phyloP scores from a whole-genome alignment of 37 sponge, comb jelly and placozoan genomes.

The Petrosia ficiformis region DNA sequence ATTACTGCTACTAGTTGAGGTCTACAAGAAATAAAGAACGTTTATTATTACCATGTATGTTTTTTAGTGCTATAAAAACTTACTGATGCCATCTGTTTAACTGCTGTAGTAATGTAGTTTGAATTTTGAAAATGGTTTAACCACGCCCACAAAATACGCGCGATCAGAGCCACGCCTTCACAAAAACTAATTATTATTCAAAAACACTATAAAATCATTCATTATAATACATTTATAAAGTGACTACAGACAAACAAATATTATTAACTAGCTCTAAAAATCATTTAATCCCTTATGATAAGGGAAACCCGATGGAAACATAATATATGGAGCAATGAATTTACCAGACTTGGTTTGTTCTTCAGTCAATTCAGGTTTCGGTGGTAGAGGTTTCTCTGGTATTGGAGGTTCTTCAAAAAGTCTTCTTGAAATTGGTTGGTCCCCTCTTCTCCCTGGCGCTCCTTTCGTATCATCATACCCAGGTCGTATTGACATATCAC shows the following conservation, averaged over 20 bases:
- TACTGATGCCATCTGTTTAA: background rate
- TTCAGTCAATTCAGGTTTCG: background rate
- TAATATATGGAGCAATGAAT: background rate
- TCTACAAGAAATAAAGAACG: background rate
- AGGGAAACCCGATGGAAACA: background rate
- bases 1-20: conserved; percentile 43
- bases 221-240: no score
- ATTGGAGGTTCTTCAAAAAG: background rate
- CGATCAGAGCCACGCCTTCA: no score
- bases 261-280: background rate
- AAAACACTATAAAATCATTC: no score
- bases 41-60: no score
- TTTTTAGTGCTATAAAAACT: background rate
- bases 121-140: no score
- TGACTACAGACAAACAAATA: no score
- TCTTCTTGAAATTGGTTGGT: background rate
- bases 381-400: background rate
- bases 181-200: no score
- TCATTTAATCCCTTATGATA: background rate
- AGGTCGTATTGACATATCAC: background rate
- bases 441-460: background rate
- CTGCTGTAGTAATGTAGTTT: no score
- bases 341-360: background rate
- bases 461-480: background rate
- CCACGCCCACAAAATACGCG: no score